Conservation (phyloP, 1,140 invertebrate genomes). For the Drosophila lacteicornis region DNA sequence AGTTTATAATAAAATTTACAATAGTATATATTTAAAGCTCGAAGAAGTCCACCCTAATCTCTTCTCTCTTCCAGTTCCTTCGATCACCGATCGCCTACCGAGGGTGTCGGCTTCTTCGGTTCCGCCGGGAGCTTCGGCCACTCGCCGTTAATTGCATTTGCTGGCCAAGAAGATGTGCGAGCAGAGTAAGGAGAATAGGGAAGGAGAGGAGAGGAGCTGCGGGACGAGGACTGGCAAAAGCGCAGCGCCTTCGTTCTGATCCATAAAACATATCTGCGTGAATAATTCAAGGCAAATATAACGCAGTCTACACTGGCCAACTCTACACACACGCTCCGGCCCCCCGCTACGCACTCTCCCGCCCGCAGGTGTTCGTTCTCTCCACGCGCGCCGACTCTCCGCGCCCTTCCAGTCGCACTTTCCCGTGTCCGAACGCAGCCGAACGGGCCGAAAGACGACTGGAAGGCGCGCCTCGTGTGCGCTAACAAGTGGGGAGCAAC, state of each 20-base stretch:
- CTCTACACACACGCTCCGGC: slow-evolving; percentile 28
- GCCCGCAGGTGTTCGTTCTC: slow-evolving; percentile 22
- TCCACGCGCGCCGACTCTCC: slow-evolving; percentile 16
- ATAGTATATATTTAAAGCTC: too few species aligned
- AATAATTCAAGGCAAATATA: slow-evolving; percentile 80
- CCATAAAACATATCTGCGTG: slow-evolving; percentile 72
- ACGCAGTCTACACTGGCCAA: slow-evolving; percentile 68
- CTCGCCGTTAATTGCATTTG: slow-evolving; percentile 68
- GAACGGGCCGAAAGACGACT: not conserved
- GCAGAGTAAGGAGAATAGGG: not conserved
- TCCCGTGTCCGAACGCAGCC: not conserved
- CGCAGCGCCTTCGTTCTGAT: slow-evolving; percentile 61
- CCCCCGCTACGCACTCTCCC: slow-evolving; percentile 31
- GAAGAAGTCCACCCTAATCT: too few species aligned
- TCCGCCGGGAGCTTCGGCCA: slow-evolving; percentile 7
- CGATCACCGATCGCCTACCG: not conserved
- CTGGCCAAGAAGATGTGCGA: not conserved
- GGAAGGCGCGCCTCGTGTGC: slow-evolving; percentile 49
- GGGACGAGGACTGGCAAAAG: slow-evolving; percentile 49
- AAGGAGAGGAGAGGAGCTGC: not conserved
- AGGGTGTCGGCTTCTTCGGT: slow-evolving; percentile 4
- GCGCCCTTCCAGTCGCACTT: slow-evolving; percentile 37
- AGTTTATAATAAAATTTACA: too few species aligned
- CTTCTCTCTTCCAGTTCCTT: too few species aligned
- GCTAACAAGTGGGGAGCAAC: slow-evolving; percentile 81